Base-by-base conservation (phyloP, 2,888 invertebrate genomes). In the Tridacna gigas region DNA sequence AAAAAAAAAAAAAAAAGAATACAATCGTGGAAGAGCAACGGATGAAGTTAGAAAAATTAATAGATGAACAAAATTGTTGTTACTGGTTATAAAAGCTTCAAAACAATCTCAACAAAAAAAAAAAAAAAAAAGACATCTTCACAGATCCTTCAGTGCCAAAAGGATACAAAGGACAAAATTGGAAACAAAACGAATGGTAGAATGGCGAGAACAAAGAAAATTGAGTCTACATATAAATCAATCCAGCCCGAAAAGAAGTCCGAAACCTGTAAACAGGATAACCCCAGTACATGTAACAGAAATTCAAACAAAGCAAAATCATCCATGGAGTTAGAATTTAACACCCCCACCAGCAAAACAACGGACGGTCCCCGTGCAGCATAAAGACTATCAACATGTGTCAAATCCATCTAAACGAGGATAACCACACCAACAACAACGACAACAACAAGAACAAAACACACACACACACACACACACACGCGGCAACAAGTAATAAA, bases 351-450 rank as follows among this genome's bases (percentile, higher is more conserved):
- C 61, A 61, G 61, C 5, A 9, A 61, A 61, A 61, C 7, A 61
- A 61, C 61, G n/a, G 0, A n/a, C 20, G 20, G 45, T 61, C 65
- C 63, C 63, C 45, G n/a, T 60, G 61, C 74, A 63, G 37, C 75
- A 61, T 45, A 25, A 75, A 22, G 63, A 75, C 15, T 45, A n/a
- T 22, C 22, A 74, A 26, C 74, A 61, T 63, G 63, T 75, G 75
- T 63, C 18, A 45, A 75, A 75, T 63, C 63, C 75, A 61, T 75
- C 63, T 5, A 75, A 75, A 61, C 47, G 75, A 63, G 75, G 63
- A 60, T 37, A 75, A n/a, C 75, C 37, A 56, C 11, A 63, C 28
- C 45, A 4, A 25, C 60, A 2, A 75, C 28, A 47, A 75, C 61
- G 47, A 63, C 63, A 61, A 75, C n/a, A n/a, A n/a, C n/a, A n/a